phyloP scores from a whole-genome alignment of 2,888 invertebrate species.

The Ceramica pisi region DNA sequence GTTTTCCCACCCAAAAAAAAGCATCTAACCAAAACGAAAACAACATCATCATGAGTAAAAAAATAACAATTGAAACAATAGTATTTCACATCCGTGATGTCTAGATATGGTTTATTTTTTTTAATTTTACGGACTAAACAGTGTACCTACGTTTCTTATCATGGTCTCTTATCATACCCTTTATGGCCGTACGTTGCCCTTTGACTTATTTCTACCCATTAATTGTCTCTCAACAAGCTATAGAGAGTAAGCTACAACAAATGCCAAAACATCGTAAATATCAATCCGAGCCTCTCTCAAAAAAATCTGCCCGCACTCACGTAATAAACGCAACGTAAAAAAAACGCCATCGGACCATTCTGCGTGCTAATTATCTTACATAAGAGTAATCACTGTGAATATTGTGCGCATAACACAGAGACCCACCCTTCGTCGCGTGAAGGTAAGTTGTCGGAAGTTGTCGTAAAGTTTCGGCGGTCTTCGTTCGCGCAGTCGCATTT shows the following conservation, averaged over 20 bases:
- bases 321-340: conserved; percentile 41
- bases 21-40: too few relatives aligned
- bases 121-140: too few relatives aligned
- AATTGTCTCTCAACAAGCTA: too few relatives aligned
- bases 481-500: conserved; percentile 55
- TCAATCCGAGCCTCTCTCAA: not conserved
- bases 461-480: conserved; percentile 52
- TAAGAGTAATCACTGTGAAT: conserved; percentile 54
- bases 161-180: too few relatives aligned
- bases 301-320: conserved; percentile 20
- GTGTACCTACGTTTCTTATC: too few relatives aligned
- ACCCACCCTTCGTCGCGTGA: conserved; percentile 58
- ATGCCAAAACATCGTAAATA: conserved; percentile 1
- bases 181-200: too few relatives aligned
- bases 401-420: conserved; percentile 49
- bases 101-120: too few relatives aligned
- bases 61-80: too few relatives aligned
- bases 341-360: conserved; percentile 40
- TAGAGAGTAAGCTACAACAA: not conserved
- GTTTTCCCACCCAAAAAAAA: too few relatives aligned
- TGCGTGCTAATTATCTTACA: conserved; percentile 51
- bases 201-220: too few relatives aligned
- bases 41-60: too few relatives aligned
- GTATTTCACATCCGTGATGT: too few relatives aligned
- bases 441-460: conserved; percentile 51